Base-by-base conservation (phyloP, 2,113 vertebrate species). In the Pseudorhombus dupliciocellatus region DNA sequence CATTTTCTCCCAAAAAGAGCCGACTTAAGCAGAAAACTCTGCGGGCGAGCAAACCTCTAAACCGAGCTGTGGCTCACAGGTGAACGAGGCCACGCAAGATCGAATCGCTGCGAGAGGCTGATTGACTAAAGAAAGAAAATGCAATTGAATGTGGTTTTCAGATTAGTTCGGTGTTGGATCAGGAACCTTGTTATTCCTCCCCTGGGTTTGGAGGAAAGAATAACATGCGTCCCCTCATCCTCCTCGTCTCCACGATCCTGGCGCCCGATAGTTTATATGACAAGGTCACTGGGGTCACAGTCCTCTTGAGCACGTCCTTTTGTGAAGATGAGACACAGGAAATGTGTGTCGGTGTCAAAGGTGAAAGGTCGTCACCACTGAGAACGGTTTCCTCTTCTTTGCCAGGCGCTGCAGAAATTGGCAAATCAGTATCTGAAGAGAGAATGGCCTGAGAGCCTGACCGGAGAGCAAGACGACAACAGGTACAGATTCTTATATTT, bases 381-480 rank as follows among this genome's bases (percentile, higher is more conserved):
- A 55, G 76, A 31, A 83, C 8, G 74, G 14, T 21, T 21, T 5
- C 26, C 44, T 18, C 26, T 15, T 52, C 50, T 73, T 76, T 75
- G 64, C 77, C 77, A 98, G 97, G 96, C 95, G 65, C 94, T 99
- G 25, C 96, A 98, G 91, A 99, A 99, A 79, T 84, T 99, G 93
- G 95, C 97, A 37, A 96, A 95, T 79, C 96, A 99, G 46, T 98
- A 98, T 85, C 90, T 98, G 67, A 99, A 97, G 93, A 95, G 94
- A 84, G 97, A 99, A 70, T 97, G 97, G 97, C 94, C 94, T 6
- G 96, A 95, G 60, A 80, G 92, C 56, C 93, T 92, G 77, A 80
- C 90, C 24, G 96, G 96, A 26, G 95, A 97, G 7, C 90, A 92
- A 44, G 92, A 87, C 54, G 95, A 98, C 84, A 94, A 95, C 81